These are phyloP conservation scores for Sisor rabdophorus DNA, from an alignment of 2,113 vertebrate species.

Conservation along the genomic window DNA sequence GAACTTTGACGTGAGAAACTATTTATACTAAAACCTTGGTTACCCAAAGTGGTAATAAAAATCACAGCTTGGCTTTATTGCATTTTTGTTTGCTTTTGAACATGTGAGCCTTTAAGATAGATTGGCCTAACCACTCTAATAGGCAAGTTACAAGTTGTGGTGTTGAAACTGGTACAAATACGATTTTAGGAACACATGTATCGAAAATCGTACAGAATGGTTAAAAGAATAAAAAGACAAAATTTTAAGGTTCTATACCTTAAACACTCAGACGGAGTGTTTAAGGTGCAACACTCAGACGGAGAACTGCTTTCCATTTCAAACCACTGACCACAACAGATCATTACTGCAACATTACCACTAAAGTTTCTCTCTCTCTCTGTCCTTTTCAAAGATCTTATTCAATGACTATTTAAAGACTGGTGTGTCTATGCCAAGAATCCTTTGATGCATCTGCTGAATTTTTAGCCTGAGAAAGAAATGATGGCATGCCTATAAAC, in stretches of 20 bases:
- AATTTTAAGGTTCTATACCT: conserved; percentile 3
- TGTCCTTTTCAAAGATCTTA: neutral
- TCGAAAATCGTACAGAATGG: neutral
- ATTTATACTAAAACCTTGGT: conserved; percentile 12
- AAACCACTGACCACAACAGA: conserved; percentile 9
- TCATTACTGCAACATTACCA: conserved; percentile 23
- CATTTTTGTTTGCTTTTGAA: conserved; percentile 21
- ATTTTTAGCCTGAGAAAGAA: conserved; percentile 10
- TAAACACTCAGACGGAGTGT: neutral
- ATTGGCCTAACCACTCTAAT: neutral
- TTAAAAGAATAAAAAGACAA: neutral
- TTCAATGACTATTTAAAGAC: conserved; percentile 1
- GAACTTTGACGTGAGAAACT: neutral
- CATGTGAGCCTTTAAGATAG: conserved; percentile 15
- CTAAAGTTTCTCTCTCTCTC: neutral
- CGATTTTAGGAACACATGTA: neutral
- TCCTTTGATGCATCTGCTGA: neutral
- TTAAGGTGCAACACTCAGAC: neutral
- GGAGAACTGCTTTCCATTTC: conserved; percentile 17
- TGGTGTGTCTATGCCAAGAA: conserved; percentile 8
- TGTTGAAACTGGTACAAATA: neutral
- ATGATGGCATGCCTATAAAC: neutral
- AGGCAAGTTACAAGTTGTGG: neutral
- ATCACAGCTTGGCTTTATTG: neutral
- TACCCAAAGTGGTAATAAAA: conserved; percentile 24